phyloP scores from a whole-genome alignment of 2,113 vertebrate species.

The zebrafish (Danio rerio) region DNA sequence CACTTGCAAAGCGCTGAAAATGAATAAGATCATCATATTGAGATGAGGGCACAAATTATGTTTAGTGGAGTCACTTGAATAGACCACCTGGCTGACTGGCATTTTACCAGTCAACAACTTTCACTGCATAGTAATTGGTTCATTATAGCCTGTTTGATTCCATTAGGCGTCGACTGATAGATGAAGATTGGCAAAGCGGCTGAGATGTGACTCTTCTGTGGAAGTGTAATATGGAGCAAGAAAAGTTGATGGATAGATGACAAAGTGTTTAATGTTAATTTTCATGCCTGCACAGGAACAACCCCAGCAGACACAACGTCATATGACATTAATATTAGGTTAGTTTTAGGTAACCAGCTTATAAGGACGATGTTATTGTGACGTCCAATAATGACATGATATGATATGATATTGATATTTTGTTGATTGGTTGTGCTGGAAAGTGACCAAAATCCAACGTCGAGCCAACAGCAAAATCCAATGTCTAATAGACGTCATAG shows the following conservation, averaged over 20 bases:
- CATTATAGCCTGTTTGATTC: conserved; percentile 60
- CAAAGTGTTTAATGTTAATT: not conserved
- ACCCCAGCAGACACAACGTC: no score
- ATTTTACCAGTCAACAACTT: conserved; percentile 57
- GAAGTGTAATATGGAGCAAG: conserved; percentile 54
- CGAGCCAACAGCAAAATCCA: no score
- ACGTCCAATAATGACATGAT: no score
- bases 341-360: no score
- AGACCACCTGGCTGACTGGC: conserved; percentile 28
- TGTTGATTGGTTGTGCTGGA: no score
- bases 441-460: no score
- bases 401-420: no score
- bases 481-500: no score
- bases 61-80: conserved; percentile 28
- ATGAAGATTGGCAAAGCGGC: conserved; percentile 58
- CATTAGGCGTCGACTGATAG: conserved; percentile 62
- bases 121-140: conserved; percentile 60
- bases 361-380: no score
- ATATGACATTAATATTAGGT: no score
- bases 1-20: not conserved
- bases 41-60: not conserved
- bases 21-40: not conserved
- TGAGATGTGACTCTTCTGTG: conserved; percentile 63
- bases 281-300: no score
- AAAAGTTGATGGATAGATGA: not conserved